phyloP scores from a whole-genome alignment of 2,113 vertebrate genomes.

The Mormyrus lacerda region DNA sequence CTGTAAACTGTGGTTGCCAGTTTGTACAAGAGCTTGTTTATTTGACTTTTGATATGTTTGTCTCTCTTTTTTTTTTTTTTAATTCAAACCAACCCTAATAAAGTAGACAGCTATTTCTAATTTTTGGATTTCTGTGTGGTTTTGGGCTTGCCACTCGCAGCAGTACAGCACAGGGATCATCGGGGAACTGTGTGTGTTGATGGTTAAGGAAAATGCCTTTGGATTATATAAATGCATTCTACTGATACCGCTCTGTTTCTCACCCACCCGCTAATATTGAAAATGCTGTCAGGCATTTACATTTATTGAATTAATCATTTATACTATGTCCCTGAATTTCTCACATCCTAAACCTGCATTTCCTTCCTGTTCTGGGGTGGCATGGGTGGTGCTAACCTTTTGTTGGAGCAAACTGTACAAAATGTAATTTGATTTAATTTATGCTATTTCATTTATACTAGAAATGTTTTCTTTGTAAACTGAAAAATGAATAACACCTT shows the following conservation, averaged over 20 bases:
- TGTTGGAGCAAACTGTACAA: neutral
- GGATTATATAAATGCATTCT: neutral
- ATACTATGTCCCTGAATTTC: neutral
- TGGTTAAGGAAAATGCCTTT: neutral
- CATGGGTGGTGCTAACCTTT: conserved; percentile 9
- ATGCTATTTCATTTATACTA: conserved; percentile 10
- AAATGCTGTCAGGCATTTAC: neutral
- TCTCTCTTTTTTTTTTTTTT: neutral
- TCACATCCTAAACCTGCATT: neutral
- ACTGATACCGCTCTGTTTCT: neutral
- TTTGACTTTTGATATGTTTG: conserved; percentile 5
- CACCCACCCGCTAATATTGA: neutral
- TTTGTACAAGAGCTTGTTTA: conserved; percentile 11
- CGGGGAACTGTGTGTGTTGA: neutral
- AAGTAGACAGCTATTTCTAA: conserved; percentile 8
- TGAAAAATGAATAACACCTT: conserved; percentile 10
- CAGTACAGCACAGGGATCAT: neutral
- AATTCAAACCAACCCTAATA: conserved; percentile 11
- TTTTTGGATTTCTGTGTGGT: conserved; percentile 5
- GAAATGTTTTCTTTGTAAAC: conserved; percentile 19
- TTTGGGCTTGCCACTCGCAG: neutral
- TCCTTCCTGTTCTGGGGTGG: neutral
- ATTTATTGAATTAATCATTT: neutral
- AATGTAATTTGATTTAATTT: neutral
- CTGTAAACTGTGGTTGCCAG: conserved; percentile 3